These are phyloP conservation scores for Tarsius wallacei DNA, from an alignment of 2,797 vertebrate genomes.

Conservation along the genomic window DNA sequence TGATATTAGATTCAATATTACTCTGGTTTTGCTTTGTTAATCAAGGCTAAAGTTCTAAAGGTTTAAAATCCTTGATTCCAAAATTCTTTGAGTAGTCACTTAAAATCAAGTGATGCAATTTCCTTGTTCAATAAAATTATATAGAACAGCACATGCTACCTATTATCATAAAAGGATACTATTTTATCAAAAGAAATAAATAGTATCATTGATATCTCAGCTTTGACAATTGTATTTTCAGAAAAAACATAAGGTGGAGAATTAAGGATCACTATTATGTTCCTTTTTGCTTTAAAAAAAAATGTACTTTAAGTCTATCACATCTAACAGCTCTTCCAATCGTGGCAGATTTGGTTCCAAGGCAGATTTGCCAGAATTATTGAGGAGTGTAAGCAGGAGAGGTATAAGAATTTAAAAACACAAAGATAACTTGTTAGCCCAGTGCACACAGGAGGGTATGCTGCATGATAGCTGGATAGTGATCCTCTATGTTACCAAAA, in stretches of 20 bases:
- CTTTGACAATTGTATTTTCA: constrained; percentile 49
- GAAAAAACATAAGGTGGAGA: constrained; percentile 39
- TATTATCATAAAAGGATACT: constrained; percentile 16
- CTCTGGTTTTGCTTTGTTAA: constrained; percentile 54
- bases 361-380: constrained; percentile 37
- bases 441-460: neutral
- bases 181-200: constrained; percentile 64
- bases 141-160: constrained; percentile 1
- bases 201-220: neutral
- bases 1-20: constrained; percentile 34
- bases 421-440: neutral
- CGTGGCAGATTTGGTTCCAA: constrained; percentile 55
- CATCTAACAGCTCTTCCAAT: constrained; percentile 38
- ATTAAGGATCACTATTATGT: constrained; percentile 60
- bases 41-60: constrained; percentile 65
- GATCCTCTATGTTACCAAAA: constrained; percentile 41
- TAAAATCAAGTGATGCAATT: constrained; percentile 64
- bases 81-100: constrained; percentile 33
- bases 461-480: neutral
- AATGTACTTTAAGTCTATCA: constrained; percentile 53
- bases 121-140: constrained; percentile 61
- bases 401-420: constrained; percentile 32
- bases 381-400: neutral
- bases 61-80: constrained; percentile 54
- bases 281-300: constrained; percentile 28